phyloP scores from a whole-genome alignment of 2,888 invertebrate species.

The Macrosiphum euphorbiae region DNA sequence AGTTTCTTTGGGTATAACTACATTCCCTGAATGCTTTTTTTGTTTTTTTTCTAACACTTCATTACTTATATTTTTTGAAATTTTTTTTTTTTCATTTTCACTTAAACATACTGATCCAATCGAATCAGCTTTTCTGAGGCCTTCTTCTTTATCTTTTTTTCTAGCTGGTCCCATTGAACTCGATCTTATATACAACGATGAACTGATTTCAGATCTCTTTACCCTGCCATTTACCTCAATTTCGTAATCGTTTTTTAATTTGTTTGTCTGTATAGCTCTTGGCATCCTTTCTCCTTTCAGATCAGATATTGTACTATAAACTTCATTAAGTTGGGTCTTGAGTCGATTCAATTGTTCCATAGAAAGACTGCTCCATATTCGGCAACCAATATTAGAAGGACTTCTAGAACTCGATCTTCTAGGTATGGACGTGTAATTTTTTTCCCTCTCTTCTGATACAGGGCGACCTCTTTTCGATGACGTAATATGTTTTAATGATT shows the following conservation, averaged over 20 bases:
- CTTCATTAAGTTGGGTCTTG: slow-evolving; percentile 84
- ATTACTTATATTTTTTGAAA: slow-evolving; percentile 81
- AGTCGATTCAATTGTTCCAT: slow-evolving; percentile 86
- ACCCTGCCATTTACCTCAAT: slow-evolving; percentile 73
- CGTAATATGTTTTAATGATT: slow-evolving; percentile 70
- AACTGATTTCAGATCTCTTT: slow-evolving; percentile 68
- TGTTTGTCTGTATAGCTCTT: slow-evolving; percentile 66
- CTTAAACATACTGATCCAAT: slow-evolving; percentile 73
- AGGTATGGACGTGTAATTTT: slow-evolving; percentile 43
- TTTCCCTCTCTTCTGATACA: slow-evolving; percentile 67
- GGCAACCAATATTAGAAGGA: slow-evolving; percentile 77
- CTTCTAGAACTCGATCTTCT: slow-evolving; percentile 65
- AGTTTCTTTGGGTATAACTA: slow-evolving; percentile 72
- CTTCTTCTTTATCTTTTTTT: slow-evolving; percentile 70
- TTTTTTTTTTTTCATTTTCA: slow-evolving; percentile 80
- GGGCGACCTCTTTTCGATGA: slow-evolving; percentile 68
- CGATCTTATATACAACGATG: slow-evolving; percentile 71
- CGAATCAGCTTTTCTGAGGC: slow-evolving; percentile 74
- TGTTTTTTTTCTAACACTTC: slow-evolving; percentile 77
- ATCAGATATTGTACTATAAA: slow-evolving; percentile 77
- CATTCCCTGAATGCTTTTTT: slow-evolving; percentile 69
- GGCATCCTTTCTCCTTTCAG: slow-evolving; percentile 67
- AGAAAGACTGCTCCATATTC: slow-evolving; percentile 86
- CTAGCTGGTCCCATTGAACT: slow-evolving; percentile 71
- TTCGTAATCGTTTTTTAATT: slow-evolving; percentile 68